Evolutionary conservation across 2,888 invertebrate species (phyloP), one percentile per base, ranked within the genome.

Genomic region (Athalia circularis): DNA sequence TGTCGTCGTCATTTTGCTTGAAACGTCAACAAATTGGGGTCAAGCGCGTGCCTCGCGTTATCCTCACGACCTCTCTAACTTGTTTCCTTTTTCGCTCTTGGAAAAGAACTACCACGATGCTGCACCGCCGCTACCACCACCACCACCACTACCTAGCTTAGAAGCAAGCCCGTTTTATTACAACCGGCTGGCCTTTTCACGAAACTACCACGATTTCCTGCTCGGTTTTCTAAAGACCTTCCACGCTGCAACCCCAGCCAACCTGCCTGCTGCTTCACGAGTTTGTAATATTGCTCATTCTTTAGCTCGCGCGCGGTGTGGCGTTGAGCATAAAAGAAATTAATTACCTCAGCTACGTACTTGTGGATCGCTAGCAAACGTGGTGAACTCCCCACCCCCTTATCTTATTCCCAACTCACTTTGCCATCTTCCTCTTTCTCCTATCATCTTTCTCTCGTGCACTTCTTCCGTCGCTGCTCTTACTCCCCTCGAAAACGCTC

Each of bases 291-390:
- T 72, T 72, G 72, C 57, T 72, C 45, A 72, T 47, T 62, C 54
- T 62, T 62, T 8, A 47, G 59, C 59, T 43, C 43, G 11, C 59
- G 59, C 75, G 50, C 15, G 48, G 75, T 13, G 5, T 15, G 13
- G 43, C 29, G 29, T 15, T 74, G 68, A 79, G 80, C 79, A 81
- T 84, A 84, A 85, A 85, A 83, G 82, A 84, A 83, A 83, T 85
- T 86, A 86, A 86, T 86, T 86, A 82, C 83, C 82, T 82, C 59
- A 9, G 47, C 81, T 85, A 80, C 29, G 29, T 29, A 29, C 81
- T 83, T 83, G 85, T 82, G 82, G 85, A 83, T 85, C 83, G 80
- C 84, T 82, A 82, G 85, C 81, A 82, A 81, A 50, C 59, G 47
- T 9, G 67, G 47, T 57, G 29, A 74, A 54, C 68, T 62, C 54